Evolutionary conservation across 2,113 vertebrate species (phyloP).

Genomic region (Dicentrarchus labrax): DNA sequence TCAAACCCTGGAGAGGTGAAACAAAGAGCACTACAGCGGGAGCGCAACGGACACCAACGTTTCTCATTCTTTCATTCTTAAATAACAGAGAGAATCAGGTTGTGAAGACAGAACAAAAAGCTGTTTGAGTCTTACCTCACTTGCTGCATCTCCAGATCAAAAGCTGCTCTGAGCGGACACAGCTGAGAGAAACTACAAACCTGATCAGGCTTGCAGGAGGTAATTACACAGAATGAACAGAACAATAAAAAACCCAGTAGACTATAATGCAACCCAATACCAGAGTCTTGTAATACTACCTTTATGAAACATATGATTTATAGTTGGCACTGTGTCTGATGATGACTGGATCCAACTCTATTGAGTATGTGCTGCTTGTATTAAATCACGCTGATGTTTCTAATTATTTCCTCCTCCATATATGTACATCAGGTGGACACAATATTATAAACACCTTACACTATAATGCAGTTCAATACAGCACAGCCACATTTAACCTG

Average conservation of each 20-base stretch:
- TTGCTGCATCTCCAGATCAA: constrained; percentile 5
- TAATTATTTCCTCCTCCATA: too few relatives aligned
- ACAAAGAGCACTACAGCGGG: too few relatives aligned
- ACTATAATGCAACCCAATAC: not conserved
- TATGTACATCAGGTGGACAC: too few relatives aligned
- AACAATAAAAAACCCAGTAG: not conserved
- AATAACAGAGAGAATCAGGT: not conserved
- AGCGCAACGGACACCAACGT: too few relatives aligned
- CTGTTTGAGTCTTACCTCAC: not conserved
- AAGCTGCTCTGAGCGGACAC: not conserved
- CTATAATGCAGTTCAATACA: too few relatives aligned
- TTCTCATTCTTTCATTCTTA: too few relatives aligned
- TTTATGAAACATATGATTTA: not conserved
- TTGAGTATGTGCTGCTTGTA: not conserved
- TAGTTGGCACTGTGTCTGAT: not conserved
- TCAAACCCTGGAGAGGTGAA: too few relatives aligned
- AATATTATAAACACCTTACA: too few relatives aligned
- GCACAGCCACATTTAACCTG: too few relatives aligned
- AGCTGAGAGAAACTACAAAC: not conserved
- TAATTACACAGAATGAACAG: constrained; percentile 29
- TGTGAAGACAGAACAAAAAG: not conserved
- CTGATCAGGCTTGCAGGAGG: constrained; percentile 25
- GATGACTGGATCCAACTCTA: too few relatives aligned
- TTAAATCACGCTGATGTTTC: not conserved
- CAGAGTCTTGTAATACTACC: not conserved